Evolutionary conservation across 2,113 vertebrate species (phyloP).

Genomic region (Pseudopipra pipra): DNA sequence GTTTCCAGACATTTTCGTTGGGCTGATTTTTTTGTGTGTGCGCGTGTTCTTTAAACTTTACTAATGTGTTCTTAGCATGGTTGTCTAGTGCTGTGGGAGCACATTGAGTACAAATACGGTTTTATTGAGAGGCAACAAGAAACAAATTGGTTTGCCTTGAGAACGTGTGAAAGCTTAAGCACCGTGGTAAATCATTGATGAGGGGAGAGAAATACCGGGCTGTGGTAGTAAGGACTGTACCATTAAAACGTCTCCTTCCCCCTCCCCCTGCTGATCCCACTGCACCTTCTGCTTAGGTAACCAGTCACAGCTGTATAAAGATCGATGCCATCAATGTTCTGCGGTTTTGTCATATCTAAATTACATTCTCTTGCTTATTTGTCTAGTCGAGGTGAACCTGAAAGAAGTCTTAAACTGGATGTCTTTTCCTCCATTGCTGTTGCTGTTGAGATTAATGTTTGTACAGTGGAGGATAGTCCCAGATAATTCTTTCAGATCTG

Average conservation of each 20-base stretch:
- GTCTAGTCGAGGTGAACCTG: not conserved
- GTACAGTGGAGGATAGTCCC: not conserved
- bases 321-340: not conserved
- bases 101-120: fast-evolving
- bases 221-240: not conserved
- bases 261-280: not conserved
- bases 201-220: not conserved
- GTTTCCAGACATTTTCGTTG: not conserved
- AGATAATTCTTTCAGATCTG: not conserved
- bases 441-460: not conserved
- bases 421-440: not conserved
- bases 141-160: not conserved
- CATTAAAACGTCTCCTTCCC: fast-evolving
- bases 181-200: not conserved
- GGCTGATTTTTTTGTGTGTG: not conserved
- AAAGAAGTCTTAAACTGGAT: not conserved
- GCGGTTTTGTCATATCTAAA: not conserved
- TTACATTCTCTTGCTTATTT: not conserved
- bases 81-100: not conserved
- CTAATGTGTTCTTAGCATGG: not conserved
- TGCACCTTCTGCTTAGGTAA: not conserved
- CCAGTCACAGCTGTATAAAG: not conserved
- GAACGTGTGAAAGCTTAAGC: not conserved
- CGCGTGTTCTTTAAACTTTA: not conserved
- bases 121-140: not conserved